Evolutionary conservation across 1,140 invertebrate species (phyloP).

Genomic region (Thaumatotibia leucotreta): DNA sequence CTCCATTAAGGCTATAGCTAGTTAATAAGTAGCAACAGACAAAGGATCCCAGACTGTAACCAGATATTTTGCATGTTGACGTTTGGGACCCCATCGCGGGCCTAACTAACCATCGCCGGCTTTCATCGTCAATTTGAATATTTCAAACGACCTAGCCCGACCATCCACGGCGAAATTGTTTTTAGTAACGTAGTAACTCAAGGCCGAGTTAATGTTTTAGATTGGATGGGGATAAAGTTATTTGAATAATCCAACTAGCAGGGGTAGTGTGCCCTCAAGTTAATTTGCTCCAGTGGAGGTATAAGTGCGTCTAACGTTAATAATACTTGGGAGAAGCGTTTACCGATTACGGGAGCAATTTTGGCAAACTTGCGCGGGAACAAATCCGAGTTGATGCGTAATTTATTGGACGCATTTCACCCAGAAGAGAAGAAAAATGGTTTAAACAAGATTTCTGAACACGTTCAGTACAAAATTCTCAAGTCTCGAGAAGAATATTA

Average conservation of each 20-base stretch:
- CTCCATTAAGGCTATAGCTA: too few relatives aligned
- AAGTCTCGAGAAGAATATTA: not conserved
- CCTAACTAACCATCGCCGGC: slow-evolving; percentile 62
- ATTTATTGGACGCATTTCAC: not conserved
- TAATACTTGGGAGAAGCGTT: not conserved
- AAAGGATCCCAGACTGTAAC: slow-evolving; percentile 30
- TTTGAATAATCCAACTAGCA: slow-evolving; percentile 16
- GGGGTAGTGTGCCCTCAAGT: slow-evolving; percentile 14
- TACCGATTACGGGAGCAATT: not conserved
- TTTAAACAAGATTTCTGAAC: not conserved
- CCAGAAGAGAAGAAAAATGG: not conserved
- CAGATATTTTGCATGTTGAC: slow-evolving; percentile 60
- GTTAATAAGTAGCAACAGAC: not conserved
- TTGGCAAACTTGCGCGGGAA: not conserved
- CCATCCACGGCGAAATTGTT: slow-evolving; percentile 32
- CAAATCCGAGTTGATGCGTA: not conserved
- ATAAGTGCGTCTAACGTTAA: not conserved
- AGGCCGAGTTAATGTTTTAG: slow-evolving; percentile 13
- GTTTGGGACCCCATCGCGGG: slow-evolving; percentile 41
- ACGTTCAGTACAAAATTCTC: not conserved
- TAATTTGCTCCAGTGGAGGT: slow-evolving; percentile 9
- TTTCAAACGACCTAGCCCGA: slow-evolving; percentile 55
- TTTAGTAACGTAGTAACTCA: slow-evolving; percentile 16
- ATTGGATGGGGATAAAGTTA: slow-evolving; percentile 13
- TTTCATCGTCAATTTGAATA: slow-evolving; percentile 60